Conservation (phyloP, 2,888 invertebrate genomes). For the Hyppa rectilinea region DNA sequence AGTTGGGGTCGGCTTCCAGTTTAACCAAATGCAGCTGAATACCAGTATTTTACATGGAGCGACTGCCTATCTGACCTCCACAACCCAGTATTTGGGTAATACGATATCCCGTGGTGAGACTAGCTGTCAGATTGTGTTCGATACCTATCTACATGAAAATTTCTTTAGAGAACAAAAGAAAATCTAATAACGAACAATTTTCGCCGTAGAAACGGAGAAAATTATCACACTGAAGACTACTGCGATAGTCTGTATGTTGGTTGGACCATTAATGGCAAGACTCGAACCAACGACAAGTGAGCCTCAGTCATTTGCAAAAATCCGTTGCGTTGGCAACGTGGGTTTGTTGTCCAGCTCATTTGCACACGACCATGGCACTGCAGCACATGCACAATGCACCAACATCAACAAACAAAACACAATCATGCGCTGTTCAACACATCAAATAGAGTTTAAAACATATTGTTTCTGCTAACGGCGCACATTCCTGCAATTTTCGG, state of each 20-base stretch:
- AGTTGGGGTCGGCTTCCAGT: too few species aligned
- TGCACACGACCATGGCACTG: not conserved
- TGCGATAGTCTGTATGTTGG: not conserved
- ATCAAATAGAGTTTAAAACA: slow-evolving; percentile 38
- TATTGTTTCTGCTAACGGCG: slow-evolving; percentile 48
- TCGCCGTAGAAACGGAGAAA: not conserved
- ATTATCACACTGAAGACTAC: not conserved
- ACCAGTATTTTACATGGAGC: too few species aligned
- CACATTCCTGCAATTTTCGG: slow-evolving; percentile 60
- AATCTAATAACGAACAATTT: too few species aligned
- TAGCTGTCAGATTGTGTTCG: not conserved
- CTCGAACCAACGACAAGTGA: not conserved
- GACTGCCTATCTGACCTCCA: too few species aligned
- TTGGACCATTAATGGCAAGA: not conserved
- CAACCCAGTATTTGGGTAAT: too few species aligned
- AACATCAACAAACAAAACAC: slow-evolving; percentile 32
- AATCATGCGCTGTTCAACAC: slow-evolving; percentile 33
- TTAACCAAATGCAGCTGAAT: too few species aligned
- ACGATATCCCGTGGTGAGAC: too few species aligned
- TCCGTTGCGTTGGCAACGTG: not conserved
- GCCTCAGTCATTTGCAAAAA: not conserved
- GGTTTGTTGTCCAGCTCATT: not conserved
- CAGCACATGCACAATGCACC: not conserved
- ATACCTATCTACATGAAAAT: not conserved
- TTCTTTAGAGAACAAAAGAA: too few species aligned